These are phyloP conservation scores for Athalia cordata DNA, from an alignment of 2,888 invertebrate species.

Conservation along the genomic window DNA sequence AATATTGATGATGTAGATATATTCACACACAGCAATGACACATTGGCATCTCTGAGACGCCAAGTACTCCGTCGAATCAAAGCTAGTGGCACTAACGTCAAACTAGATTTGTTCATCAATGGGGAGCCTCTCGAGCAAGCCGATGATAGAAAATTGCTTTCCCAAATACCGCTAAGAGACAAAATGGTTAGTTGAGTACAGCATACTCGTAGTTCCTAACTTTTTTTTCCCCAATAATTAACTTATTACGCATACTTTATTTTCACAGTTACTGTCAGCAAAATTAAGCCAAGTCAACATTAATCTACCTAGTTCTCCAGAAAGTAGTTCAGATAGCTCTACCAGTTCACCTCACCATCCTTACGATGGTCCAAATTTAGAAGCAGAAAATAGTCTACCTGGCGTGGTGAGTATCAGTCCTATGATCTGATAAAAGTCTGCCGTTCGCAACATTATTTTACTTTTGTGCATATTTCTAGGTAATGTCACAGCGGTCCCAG, in stretches of 20 bases:
- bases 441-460: not conserved
- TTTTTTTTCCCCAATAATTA: no score
- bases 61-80: conserved; percentile 82
- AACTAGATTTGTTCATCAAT: conserved; percentile 92
- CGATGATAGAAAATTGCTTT: conserved; percentile 91
- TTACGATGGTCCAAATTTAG: conserved; percentile 86
- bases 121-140: conserved; percentile 91
- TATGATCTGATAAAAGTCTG: not conserved
- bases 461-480: conserved; percentile 71
- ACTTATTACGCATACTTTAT: conserved; percentile 42
- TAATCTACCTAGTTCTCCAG: conserved; percentile 87
- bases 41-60: conserved; percentile 88
- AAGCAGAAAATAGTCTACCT: conserved; percentile 92
- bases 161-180: conserved; percentile 89
- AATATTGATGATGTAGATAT: conserved; percentile 94
- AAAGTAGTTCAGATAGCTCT: conserved; percentile 96
- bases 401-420: conserved; percentile 83
- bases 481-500: conserved; percentile 88
- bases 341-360: conserved; percentile 93
- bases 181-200: conserved; percentile 84
- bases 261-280: conserved; percentile 81
- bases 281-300: conserved; percentile 85
- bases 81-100: conserved; percentile 82
- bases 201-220: not conserved
- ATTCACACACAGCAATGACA: conserved; percentile 95